Evolutionary conservation across 2,888 invertebrate genomes (phyloP).

Genomic region (Drosophila merina): DNA sequence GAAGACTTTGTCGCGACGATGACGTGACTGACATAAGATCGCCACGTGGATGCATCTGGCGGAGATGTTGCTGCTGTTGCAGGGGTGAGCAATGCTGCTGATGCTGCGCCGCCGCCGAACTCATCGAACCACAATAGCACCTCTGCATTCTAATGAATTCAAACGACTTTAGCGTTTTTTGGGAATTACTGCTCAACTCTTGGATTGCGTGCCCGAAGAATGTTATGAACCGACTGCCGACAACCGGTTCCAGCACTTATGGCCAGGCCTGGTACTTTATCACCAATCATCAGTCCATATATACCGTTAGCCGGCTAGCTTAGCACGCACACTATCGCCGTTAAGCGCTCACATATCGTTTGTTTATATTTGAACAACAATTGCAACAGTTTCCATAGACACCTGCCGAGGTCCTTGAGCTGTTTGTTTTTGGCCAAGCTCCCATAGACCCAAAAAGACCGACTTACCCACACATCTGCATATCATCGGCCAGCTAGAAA

Average conservation of each 20-base stretch:
- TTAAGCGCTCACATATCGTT: slow-evolving; percentile 37
- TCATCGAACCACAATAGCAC: slow-evolving; percentile 55
- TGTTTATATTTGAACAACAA: slow-evolving; percentile 75
- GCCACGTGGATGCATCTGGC: slow-evolving; percentile 24
- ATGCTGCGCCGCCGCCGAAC: slow-evolving; percentile 23
- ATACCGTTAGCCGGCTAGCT: slow-evolving; percentile 55
- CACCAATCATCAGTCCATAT: slow-evolving; percentile 33
- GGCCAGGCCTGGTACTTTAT: slow-evolving; percentile 23
- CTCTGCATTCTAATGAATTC: slow-evolving; percentile 34
- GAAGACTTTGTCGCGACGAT: slow-evolving; percentile 54
- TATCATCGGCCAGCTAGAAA: slow-evolving; percentile 15
- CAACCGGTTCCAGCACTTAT: slow-evolving; percentile 62
- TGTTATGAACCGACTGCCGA: slow-evolving; percentile 47
- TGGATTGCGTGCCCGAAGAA: slow-evolving; percentile 54
- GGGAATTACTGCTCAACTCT: slow-evolving; percentile 23
- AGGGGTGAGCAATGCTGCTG: not conserved
- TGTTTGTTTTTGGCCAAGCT: slow-evolving; percentile 30
- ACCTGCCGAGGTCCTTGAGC: slow-evolving; percentile 63
- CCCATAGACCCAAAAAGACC: not conserved
- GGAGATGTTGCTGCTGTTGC: slow-evolving; percentile 5
- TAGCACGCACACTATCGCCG: not conserved
- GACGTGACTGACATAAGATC: slow-evolving; percentile 56
- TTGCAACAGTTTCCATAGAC: slow-evolving; percentile 74
- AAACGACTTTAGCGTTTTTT: slow-evolving; percentile 12
- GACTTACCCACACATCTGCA: not conserved